Evolutionary conservation across 2,113 vertebrate species (phyloP).

Genomic region (Alectura lathami): DNA sequence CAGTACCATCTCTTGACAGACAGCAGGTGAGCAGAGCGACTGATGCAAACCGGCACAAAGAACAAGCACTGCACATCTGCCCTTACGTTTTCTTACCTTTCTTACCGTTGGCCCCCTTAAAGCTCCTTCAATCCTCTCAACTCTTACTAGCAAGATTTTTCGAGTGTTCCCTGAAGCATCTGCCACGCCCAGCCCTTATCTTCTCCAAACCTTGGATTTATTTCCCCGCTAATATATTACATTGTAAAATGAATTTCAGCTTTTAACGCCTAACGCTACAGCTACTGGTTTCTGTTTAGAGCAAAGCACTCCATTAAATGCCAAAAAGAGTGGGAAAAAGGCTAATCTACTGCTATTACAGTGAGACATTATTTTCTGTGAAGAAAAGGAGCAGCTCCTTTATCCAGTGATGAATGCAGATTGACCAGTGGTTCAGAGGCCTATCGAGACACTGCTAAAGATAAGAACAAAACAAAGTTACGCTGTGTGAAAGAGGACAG

Average conservation of each 20-base stretch:
- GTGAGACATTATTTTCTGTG: neutral
- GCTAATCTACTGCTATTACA: neutral
- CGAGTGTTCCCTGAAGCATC: neutral
- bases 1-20: neutral
- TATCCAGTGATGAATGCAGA: neutral
- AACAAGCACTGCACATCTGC: neutral
- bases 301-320: neutral
- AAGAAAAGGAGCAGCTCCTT: neutral
- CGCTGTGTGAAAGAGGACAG: slow-evolving; percentile 11
- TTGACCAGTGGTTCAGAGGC: slow-evolving; percentile 1
- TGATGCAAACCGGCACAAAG: neutral
- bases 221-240: neutral
- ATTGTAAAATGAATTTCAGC: neutral
- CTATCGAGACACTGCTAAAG: neutral
- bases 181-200: neutral
- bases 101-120: neutral
- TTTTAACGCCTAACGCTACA: neutral
- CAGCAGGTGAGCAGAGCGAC: neutral
- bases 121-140: neutral
- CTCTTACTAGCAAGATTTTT: neutral
- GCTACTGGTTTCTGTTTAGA: neutral
- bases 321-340: neutral
- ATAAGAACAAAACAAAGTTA: neutral
- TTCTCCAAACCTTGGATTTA: neutral
- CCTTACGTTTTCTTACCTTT: neutral